Evolutionary conservation across 2,113 vertebrate species (phyloP).

Genomic region (Echinops telfairi): DNA sequence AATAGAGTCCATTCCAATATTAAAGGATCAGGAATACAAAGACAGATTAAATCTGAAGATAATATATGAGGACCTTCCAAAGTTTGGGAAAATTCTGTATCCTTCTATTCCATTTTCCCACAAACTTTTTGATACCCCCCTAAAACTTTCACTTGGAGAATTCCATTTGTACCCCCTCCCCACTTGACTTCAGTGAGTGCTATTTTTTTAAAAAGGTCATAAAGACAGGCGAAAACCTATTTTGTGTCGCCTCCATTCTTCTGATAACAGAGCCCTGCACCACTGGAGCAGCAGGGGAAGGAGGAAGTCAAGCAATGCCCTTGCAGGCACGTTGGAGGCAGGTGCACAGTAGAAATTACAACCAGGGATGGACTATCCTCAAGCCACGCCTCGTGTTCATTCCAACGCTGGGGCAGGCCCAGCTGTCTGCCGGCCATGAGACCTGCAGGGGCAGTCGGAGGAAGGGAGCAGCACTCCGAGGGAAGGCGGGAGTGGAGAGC

Average conservation of each 20-base stretch:
- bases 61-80: not conserved
- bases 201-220: not conserved
- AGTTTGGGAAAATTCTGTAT: no score
- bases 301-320: no score
- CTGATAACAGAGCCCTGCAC: not conserved
- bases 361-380: not conserved
- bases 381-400: not conserved
- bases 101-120: no score
- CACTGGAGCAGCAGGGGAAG: not conserved
- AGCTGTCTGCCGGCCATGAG: not conserved
- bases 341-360: not conserved
- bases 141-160: not conserved
- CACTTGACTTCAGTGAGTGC: not conserved
- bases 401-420: not conserved
- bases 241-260: slow-evolving; percentile 23
- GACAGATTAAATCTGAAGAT: slow-evolving; percentile 2
- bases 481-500: not conserved
- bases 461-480: not conserved
- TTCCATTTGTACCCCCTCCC: not conserved
- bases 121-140: no score
- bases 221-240: not conserved
- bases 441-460: not conserved
- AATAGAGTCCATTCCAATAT: not conserved
- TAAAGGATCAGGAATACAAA: slow-evolving; percentile 3
- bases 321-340: not conserved